Evolutionary conservation across 2,113 vertebrate genomes (phyloP).

Genomic region (Zosterops borbonicus): DNA sequence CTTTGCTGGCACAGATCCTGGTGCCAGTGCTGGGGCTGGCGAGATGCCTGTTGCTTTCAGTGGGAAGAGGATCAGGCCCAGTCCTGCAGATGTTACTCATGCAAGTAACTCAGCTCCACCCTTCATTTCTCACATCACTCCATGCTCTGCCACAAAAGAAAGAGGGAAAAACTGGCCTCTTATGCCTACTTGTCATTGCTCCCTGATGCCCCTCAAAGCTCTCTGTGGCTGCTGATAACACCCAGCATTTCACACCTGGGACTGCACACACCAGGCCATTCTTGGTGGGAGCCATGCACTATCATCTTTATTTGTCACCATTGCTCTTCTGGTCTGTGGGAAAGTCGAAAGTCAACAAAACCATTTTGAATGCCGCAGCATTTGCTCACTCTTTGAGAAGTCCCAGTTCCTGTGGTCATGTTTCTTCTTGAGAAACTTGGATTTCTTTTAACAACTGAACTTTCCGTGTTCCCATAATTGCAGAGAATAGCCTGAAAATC

Average conservation of each 20-base stretch:
- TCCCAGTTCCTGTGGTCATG: background rate
- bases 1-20: slow-evolving; percentile 6
- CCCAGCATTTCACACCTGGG: background rate
- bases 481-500: slow-evolving; percentile 27
- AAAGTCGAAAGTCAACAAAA: background rate
- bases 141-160: background rate
- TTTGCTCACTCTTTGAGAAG: background rate
- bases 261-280: background rate
- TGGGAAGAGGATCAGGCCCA: slow-evolving; percentile 35
- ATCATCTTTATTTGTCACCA: background rate
- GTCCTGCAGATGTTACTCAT: slow-evolving; percentile 65
- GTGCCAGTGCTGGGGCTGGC: background rate
- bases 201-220: background rate
- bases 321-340: background rate
- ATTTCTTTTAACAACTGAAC: slow-evolving; percentile 3
- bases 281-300: background rate
- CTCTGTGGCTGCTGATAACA: background rate
- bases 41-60: background rate
- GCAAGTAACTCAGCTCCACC: slow-evolving; percentile 34
- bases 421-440: slow-evolving; percentile 41
- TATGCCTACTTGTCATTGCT: background rate
- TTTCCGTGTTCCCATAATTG: background rate
- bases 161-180: background rate
- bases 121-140: background rate
- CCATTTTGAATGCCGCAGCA: background rate